Conservation (phyloP, 2,888 invertebrate genomes). For the Elysia crispata region DNA sequence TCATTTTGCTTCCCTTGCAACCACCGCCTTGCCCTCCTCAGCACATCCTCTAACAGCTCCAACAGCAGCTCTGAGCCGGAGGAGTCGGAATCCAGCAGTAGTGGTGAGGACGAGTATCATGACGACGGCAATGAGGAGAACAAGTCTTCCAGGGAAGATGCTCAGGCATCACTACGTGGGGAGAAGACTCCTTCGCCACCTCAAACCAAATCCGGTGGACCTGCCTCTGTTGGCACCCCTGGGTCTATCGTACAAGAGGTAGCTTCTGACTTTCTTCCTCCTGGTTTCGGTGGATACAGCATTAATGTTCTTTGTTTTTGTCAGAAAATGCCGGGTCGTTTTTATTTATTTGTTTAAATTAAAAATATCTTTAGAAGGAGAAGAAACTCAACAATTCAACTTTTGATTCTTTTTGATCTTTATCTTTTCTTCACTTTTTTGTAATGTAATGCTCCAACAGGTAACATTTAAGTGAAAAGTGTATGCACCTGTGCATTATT, state of each 20-base stretch:
- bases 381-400: too few relatives aligned
- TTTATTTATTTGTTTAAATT: too few relatives aligned
- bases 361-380: too few relatives aligned
- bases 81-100: slow-evolving; percentile 5
- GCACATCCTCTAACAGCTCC: slow-evolving; percentile 37
- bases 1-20: too few relatives aligned
- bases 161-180: slow-evolving; percentile 9
- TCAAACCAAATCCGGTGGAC: background rate
- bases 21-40: background rate
- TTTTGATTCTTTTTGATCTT: too few relatives aligned
- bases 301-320: too few relatives aligned
- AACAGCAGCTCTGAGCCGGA: background rate
- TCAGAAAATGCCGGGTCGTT: too few relatives aligned
- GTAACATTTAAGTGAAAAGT: too few relatives aligned
- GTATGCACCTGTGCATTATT: too few relatives aligned
- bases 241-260: slow-evolving; percentile 32
- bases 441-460: too few relatives aligned
- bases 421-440: too few relatives aligned
- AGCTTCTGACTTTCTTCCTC: background rate
- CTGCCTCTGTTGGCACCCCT: slow-evolving; percentile 29
- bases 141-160: background rate
- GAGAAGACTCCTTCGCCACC: slow-evolving; percentile 43
- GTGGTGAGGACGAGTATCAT: slow-evolving; percentile 1
- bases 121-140: background rate
- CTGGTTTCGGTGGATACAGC: too few relatives aligned